Evolutionary conservation across 1,140 invertebrate species (phyloP), one percentile per base, ranked within the genome.

Genomic region (Drosophila burlai): DNA sequence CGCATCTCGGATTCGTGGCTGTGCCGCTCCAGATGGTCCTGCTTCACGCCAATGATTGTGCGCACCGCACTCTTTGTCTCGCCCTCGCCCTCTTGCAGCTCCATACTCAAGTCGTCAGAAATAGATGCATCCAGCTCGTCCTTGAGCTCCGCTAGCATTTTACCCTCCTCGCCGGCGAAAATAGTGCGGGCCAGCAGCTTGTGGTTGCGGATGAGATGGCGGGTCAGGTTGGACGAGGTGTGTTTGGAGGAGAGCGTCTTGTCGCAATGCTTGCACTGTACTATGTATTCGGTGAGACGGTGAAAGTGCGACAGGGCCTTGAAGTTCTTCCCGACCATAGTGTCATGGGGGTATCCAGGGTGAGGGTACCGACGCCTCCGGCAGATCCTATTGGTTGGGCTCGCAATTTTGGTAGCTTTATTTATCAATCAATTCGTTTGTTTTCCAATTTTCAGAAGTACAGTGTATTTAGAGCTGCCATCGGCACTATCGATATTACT

Each of bases 251-350:
- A 90, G 6, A 92, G 77, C 29, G 83, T 87, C 40, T 86, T 90
- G 63, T 84, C 91, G n/a, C 90, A 92, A 29, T 87, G 81, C 45
- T 91, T 92, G 72, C 90, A 92, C 69, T 85, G 82, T 58, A 90
- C 85, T 46, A 91, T 76, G 55, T 90, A 90, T 55, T 90, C 85
- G 18, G 82, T 85, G 2, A 90, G 59, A 13, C 85, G 86, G 49
- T 90, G 82, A 45, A 90, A 90, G 26, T 90, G 85, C n/a, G 79
- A 61, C 18, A 91, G 62, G 10, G 86, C 82, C 67, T 90, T 90
- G 49, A 78, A 81, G 58, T 90, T 90, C 34, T 84, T 84, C 52
- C 85, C 85, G 59, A 90, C 85, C 85, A 90, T 90, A 54, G 52
- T 81, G 66, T 55, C 50, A 34, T 77, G 40, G 36, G 42, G 36